Base-by-base conservation (phyloP, 2,113 vertebrate genomes). In the Callaeas wilsoni region DNA sequence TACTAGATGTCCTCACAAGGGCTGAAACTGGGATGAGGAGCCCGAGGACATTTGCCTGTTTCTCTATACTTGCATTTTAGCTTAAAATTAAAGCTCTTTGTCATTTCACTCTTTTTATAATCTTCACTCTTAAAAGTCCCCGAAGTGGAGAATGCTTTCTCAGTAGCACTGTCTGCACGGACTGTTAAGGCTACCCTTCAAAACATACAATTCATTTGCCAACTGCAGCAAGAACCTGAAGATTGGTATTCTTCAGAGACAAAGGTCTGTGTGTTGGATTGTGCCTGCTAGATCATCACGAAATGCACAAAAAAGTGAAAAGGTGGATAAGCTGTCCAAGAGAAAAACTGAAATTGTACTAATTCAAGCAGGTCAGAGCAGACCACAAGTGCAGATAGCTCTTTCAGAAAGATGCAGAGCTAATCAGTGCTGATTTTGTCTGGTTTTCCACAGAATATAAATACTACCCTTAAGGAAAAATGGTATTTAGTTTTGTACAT, bases 31-130 rank as follows among this genome's bases (percentile, higher is more conserved):
- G 76, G 71, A 91, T 77, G 75, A 52, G 82, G 81, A 93, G 90
- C 71, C 71, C 1, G 46, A 76, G 87, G 78, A 94, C 93, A 96
- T 96, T 90, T 96, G 59, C 75, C 79, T 96, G 90, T 92, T 90
- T 96, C 75, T 91, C 94, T 91, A 91, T 67, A 57, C 82, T 84
- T 97, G 16, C 64, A 79, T 81, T 96, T 93, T 84, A 94, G 90
- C 56, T 97, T 71, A 91, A 94, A 92, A 97, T 97, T 93, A 96
- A 96, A 95, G 26, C 62, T 93, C 63, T 76, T 94, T 96, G 75
- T 96, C 84, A 93, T 94, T 96, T 93, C 59, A 35, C 14, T 88
- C 44, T 73, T 76, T 42, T 87, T 79, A 26, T 76, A 90, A 77
- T 93, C 52, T 77, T 86, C 84, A 37, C 37, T 95, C 69, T 84